Conservation (phyloP, 2,888 invertebrate species). For the Thumatha senex region DNA sequence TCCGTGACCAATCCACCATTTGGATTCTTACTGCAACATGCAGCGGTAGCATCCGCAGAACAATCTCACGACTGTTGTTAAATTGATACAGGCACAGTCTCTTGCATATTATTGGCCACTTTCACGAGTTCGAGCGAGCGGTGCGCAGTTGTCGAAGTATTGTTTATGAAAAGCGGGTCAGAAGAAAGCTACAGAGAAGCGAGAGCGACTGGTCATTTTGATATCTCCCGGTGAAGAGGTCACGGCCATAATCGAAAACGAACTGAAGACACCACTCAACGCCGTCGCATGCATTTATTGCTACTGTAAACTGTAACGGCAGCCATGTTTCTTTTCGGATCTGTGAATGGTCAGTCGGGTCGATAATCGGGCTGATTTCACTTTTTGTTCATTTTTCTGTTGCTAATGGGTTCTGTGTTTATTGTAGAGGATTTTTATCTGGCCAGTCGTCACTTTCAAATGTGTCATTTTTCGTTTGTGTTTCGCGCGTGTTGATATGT, state of each 20-base stretch:
- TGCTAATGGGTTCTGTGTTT: conserved; percentile 60
- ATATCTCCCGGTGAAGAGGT: conserved; percentile 77
- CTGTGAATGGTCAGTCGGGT: conserved; percentile 48
- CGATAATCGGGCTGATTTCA: conserved; percentile 69
- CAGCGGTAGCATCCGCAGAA: conserved; percentile 31
- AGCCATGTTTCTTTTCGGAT: conserved; percentile 53
- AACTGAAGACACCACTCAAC: conserved; percentile 48
- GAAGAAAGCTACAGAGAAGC: conserved; percentile 77
- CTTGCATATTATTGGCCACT: conserved; percentile 71
- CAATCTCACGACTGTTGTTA: conserved; percentile 45
- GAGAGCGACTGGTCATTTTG: conserved; percentile 66
- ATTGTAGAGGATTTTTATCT: conserved; percentile 45
- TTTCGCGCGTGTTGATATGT: conserved; percentile 34
- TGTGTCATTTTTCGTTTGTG: conserved; percentile 29
- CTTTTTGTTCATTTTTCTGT: conserved; percentile 59
- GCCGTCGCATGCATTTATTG: conserved; percentile 43
- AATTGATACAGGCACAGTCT: conserved; percentile 52
- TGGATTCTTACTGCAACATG: conserved; percentile 34
- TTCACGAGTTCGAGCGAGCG: conserved; percentile 68
- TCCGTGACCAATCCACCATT: conserved; percentile 48
- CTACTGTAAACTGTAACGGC: conserved; percentile 61
- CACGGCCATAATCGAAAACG: conserved; percentile 70
- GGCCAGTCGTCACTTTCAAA: conserved; percentile 41
- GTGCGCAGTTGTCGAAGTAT: conserved; percentile 69
- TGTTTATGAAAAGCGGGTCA: conserved; percentile 83